Evolutionary conservation across 2,113 vertebrate genomes (phyloP).

Genomic region (Trogon surrucura): DNA sequence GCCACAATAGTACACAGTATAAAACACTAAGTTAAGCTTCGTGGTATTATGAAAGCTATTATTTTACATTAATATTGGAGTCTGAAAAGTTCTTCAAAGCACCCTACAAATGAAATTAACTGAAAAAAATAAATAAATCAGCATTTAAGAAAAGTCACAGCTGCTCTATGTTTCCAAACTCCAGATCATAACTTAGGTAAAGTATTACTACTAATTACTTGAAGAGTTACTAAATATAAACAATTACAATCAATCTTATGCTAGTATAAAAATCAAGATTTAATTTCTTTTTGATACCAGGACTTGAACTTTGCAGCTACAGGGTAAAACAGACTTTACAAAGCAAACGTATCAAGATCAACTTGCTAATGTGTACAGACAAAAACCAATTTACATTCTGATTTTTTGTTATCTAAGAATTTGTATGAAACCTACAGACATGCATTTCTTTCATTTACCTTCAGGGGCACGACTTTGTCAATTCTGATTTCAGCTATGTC

Average conservation of each 20-base stretch:
- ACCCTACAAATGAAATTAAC: background rate
- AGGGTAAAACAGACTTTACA: background rate
- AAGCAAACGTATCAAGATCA: background rate
- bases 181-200: fast-evolving
- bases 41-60: background rate
- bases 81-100: background rate
- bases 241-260: background rate
- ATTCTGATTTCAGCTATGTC: constrained; percentile 97
- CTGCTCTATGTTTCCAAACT: background rate
- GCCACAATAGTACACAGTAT: background rate
- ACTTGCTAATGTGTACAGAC: background rate
- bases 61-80: background rate
- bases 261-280: background rate
- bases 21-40: background rate
- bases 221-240: background rate
- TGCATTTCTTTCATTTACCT: constrained; percentile 76
- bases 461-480: constrained; percentile 95
- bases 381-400: background rate
- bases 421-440: background rate
- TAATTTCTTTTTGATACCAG: background rate
- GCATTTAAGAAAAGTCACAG: background rate
- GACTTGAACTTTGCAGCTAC: background rate
- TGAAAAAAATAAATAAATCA: background rate
- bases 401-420: background rate
- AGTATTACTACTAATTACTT: background rate